phyloP scores from a whole-genome alignment of 2,797 vertebrate species.

The Myotis vivesi region DNA sequence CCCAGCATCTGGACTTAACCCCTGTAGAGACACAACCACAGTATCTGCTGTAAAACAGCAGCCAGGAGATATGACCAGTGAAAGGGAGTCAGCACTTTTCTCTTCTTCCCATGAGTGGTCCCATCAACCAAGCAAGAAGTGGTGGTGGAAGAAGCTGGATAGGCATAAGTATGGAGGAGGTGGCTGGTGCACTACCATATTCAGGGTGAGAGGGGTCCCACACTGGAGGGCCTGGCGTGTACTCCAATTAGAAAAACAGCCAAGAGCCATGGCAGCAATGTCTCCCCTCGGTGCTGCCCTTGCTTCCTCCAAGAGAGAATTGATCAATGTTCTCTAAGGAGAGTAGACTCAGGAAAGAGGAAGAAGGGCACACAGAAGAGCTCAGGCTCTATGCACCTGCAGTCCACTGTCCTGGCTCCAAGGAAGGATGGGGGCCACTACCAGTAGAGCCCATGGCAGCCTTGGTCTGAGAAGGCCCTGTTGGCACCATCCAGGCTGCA shows the following conservation, averaged over 20 bases:
- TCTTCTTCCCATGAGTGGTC: neutral
- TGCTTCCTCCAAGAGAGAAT: neutral
- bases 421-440: neutral
- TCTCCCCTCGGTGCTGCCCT: neutral
- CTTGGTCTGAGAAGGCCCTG: neutral
- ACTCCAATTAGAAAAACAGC: neutral
- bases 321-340: neutral
- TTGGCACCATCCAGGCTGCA: neutral
- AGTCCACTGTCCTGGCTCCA: neutral
- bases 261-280: neutral
- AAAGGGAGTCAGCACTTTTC: neutral
- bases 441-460: neutral
- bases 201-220: neutral
- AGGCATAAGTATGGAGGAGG: rapidly evolving
- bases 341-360: neutral
- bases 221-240: neutral
- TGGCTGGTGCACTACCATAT: neutral
- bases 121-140: neutral
- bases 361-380: neutral
- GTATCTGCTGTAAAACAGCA: neutral
- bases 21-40: neutral
- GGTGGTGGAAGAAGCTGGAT: neutral
- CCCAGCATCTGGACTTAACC: neutral
- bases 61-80: neutral
- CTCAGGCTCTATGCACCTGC: rapidly evolving